Evolutionary conservation across 1,140 invertebrate species (phyloP).

Genomic region (Diabrotica undecimpunctata): DNA sequence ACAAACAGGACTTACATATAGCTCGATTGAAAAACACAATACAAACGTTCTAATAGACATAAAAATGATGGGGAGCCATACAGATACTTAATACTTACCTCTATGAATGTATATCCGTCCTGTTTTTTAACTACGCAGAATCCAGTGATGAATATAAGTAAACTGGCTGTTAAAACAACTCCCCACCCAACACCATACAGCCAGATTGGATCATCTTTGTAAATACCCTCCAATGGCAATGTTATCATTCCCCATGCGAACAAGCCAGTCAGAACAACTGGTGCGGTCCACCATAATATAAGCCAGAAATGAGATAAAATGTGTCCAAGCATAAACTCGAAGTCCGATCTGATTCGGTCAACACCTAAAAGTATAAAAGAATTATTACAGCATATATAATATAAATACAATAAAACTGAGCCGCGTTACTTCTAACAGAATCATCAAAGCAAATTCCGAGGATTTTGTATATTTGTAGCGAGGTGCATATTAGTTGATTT

Average conservation of each 20-base stretch:
- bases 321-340: conserved; percentile 54
- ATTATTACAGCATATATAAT: neutral
- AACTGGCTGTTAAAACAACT: conserved; percentile 45
- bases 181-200: conserved; percentile 48
- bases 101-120: conserved; percentile 41
- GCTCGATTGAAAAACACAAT: no score
- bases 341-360: conserved; percentile 50
- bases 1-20: no score
- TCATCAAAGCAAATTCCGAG: no score
- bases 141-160: conserved; percentile 48
- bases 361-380: conserved; percentile 43
- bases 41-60: no score
- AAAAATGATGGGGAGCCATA: no score
- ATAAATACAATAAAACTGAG: no score
- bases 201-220: conserved; percentile 45
- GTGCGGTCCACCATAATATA: conserved; percentile 49
- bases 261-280: conserved; percentile 47
- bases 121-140: conserved; percentile 41
- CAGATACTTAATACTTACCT: conserved; percentile 34
- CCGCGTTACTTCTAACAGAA: no score
- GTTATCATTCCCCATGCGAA: conserved; percentile 47
- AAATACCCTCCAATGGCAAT: conserved; percentile 30
- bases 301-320: conserved; percentile 50
- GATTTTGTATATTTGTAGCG: no score
- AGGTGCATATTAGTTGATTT: no score